Conservation (phyloP, 2,113 vertebrate species). For the Leptodactylus fuscus region DNA sequence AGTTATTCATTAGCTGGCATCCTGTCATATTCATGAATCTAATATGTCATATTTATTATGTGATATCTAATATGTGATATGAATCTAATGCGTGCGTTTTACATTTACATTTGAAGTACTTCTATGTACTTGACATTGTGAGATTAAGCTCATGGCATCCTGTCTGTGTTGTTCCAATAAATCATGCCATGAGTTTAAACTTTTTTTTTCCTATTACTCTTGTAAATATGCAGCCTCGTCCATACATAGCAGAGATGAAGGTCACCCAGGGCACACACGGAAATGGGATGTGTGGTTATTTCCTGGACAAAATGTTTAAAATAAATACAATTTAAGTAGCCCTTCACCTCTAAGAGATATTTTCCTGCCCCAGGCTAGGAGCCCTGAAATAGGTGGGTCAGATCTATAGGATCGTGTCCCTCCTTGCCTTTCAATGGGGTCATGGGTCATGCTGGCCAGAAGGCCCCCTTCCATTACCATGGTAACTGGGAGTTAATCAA, state of each 20-base stretch:
- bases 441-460: slow-evolving; percentile 55
- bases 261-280: slow-evolving; percentile 46
- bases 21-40: too few relatives aligned
- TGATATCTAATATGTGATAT: too few relatives aligned
- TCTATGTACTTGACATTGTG: slow-evolving; percentile 40
- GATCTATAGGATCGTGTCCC: slow-evolving; percentile 50
- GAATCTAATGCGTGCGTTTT: not conserved
- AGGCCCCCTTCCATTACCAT: slow-evolving; percentile 51
- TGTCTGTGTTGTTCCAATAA: slow-evolving; percentile 44
- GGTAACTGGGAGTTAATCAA: slow-evolving; percentile 57
- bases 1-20: too few relatives aligned
- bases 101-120: not conserved
- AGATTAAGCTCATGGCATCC: slow-evolving; percentile 29
- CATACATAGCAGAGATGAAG: slow-evolving; percentile 34
- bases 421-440: slow-evolving; percentile 54
- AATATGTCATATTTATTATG: too few relatives aligned
- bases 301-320: slow-evolving; percentile 56
- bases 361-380: slow-evolving; percentile 47
- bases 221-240: not conserved
- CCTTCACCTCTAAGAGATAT: slow-evolving; percentile 42
- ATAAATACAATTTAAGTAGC: slow-evolving; percentile 58
- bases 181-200: not conserved
- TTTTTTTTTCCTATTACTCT: slow-evolving; percentile 14
- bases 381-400: slow-evolving; percentile 54
- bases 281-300: slow-evolving; percentile 58